Evolutionary conservation across 2,888 invertebrate genomes (phyloP).

Genomic region (Iselma pallidipennis): DNA sequence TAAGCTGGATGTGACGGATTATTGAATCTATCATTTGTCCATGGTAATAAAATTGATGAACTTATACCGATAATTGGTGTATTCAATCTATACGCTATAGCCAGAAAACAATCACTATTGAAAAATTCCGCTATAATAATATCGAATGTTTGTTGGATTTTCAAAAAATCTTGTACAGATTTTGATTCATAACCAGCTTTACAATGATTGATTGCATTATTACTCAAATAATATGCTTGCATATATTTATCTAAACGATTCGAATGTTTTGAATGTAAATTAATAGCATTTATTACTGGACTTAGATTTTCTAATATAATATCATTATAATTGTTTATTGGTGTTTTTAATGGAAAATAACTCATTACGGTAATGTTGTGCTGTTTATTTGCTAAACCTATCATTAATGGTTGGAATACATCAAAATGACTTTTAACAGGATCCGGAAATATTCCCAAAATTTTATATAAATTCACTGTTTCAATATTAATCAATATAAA

Average conservation of each 20-base stretch:
- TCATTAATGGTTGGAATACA: constrained; percentile 64
- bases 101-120: constrained; percentile 70
- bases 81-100: constrained; percentile 63
- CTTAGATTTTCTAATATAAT: no score
- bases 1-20: constrained; percentile 56
- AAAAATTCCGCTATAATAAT: constrained; percentile 70
- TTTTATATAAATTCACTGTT: constrained; percentile 53
- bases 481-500: no score
- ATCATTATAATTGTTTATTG: constrained; percentile 61
- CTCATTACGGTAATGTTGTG: constrained; percentile 71
- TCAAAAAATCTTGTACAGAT: constrained; percentile 50
- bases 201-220: constrained; percentile 14
- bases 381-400: constrained; percentile 63
- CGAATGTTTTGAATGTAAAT: no score
- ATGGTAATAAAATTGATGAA: constrained; percentile 57
- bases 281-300: no score
- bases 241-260: no score
- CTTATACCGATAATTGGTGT: constrained; percentile 63
- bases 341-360: constrained; percentile 61
- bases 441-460: constrained; percentile 68
- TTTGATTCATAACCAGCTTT: constrained; percentile 37
- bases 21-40: constrained; percentile 54
- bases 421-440: constrained; percentile 73
- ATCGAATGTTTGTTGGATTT: constrained; percentile 62
- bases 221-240: neutral